Evolutionary conservation across 2,797 vertebrate species (phyloP), one percentile per base, ranked within the genome.

Genomic region (Dendrocincla fuliginosa): DNA sequence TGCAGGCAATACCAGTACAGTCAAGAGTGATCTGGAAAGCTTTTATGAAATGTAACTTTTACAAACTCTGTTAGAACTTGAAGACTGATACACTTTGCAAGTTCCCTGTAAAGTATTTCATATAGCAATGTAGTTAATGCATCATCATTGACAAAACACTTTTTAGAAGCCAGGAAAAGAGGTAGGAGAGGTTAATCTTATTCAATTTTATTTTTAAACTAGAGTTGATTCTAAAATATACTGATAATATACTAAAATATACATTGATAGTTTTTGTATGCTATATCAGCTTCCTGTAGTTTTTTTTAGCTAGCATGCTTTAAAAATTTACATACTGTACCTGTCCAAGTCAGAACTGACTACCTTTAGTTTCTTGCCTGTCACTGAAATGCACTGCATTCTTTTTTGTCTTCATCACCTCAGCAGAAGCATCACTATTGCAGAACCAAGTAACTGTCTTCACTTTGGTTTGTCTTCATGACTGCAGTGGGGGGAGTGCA

Each of bases 81-180:
- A 59, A 89, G 53, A 57, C 76, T 82, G 67, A 84, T 84, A 65
- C 20, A 24, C 60, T 87, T 87, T 46, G 61, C 33, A 92, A 83
- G 71, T 67, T 85, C 30, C 15, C 49, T 80, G 44, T 79, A 27
- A 82, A 90, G 24, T 70, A 63, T 76, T 92, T 93, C 63, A 53
- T 83, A 35, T 25, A 87, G 52, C 64, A 77, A n/a, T 74, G 64
- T 82, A 84, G 75, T 87, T 91, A 80, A 87, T 89, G 64, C 87
- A 89, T 89, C 52, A 77, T 1, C 68, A 64, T 94, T 93, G 64
- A 83, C 33, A 77, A 63, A 92, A 73, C 28, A 52, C 35, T 73
- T 64, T 46, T 79, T 37, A 68, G 90, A 82, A 93, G 23, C 74
- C 53, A 42, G 68, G 37, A 76, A 82, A 90, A 93, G 50, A 70